These are phyloP conservation scores for Philonicus albiceps DNA, from an alignment of 2,888 invertebrate species.

Conservation along the genomic window DNA sequence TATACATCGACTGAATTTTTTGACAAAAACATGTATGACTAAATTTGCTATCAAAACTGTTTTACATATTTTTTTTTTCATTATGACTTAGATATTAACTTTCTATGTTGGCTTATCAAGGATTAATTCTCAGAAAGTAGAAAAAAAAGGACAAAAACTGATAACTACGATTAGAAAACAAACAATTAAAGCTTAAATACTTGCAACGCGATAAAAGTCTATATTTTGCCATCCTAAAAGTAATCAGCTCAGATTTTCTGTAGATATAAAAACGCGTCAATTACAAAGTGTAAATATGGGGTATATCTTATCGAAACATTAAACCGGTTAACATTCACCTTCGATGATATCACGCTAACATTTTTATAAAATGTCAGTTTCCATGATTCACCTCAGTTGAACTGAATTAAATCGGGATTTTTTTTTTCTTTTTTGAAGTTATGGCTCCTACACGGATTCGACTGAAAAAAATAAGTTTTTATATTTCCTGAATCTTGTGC, in stretches of 20 bases:
- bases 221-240: not conserved
- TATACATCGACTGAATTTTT: too few relatives aligned
- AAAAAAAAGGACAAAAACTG: not conserved
- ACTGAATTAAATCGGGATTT: not conserved
- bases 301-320: not conserved
- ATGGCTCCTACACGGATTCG: not conserved
- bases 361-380: not conserved
- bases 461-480: not conserved
- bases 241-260: not conserved
- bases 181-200: not conserved
- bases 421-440: not conserved
- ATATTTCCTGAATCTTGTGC: not conserved
- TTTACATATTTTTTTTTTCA: too few relatives aligned
- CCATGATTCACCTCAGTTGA: not conserved
- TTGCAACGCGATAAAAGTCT: not conserved
- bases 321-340: not conserved
- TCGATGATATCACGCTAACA: not conserved
- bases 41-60: too few relatives aligned
- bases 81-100: too few relatives aligned
- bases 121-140: not conserved
- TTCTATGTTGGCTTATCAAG: not conserved
- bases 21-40: too few relatives aligned
- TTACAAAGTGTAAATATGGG: not conserved
- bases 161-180: not conserved
- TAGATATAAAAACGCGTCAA: constrained; percentile 35